Base-by-base conservation (phyloP, 2,888 invertebrate species). In the Malthinus flaveolus region DNA sequence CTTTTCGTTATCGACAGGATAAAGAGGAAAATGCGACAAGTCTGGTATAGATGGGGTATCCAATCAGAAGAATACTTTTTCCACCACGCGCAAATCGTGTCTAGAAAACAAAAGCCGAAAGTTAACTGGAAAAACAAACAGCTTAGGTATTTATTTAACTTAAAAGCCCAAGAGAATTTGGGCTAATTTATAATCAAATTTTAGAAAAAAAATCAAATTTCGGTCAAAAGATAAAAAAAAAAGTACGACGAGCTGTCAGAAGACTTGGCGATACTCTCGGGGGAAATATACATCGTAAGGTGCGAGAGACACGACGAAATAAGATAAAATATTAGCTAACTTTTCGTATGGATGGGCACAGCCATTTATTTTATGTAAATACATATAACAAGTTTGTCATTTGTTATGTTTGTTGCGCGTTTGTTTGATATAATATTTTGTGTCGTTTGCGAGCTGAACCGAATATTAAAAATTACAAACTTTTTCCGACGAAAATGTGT, bases 311-410 rank as follows among this genome's bases (percentile, higher is more conserved):
- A 56, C 45, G 23, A 23, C 23, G 56, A 55, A 60, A 62, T 60
- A 66, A 66, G 64, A 73, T 77, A 77, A 79, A 78, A 78, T 79
- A 79, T 78, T 77, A 78, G 77, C 77, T 74, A 79, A 79, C 77
- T 79, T 79, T 79, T 79, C 79, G 76, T 78, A 75, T 77, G 78
- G 78, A 77, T 76, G 78, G 74, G 75, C 76, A 73, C 75, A 73
- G 78, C 76, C 79, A 78, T 79, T 79, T 79, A 73, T 79, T 79
- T 79, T 79, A 79, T 79, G 78, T 77, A 79, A 79, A 79, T 79
- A 74, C 74, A 69, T 75, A 76, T 78, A 78, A 78, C 75, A 79
- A 79, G 75, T 78, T 77, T 75, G 75, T 75, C 76, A 73, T 75
- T 75, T 73, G 72, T 73, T 75, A 73, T 73, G 71, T 70, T 23